Evolutionary conservation across 2,113 vertebrate species (phyloP).

Genomic region (Pollimyrus isidori): DNA sequence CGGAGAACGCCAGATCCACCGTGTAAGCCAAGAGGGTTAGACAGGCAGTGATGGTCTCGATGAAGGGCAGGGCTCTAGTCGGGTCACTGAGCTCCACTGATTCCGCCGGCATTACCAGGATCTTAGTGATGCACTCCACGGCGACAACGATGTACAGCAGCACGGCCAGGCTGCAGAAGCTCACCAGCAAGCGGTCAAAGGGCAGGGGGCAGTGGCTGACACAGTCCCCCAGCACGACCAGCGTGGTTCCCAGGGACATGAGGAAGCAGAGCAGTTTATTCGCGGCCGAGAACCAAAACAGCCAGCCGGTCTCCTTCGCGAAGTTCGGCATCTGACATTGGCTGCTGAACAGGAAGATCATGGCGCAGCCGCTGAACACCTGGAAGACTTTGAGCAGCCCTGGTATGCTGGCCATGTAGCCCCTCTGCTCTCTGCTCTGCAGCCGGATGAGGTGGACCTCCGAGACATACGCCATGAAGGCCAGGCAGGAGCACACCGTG

Average conservation of each 20-base stretch:
- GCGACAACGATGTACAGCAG: conserved; percentile 51
- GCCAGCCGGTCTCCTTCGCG: conserved; percentile 21
- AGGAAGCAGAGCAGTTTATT: conserved; percentile 45
- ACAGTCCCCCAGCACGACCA: conserved; percentile 56
- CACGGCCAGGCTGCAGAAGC: conserved; percentile 50
- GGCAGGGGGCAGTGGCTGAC: conserved; percentile 51
- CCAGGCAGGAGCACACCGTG: conserved; percentile 43
- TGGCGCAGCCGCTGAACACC: conserved; percentile 50
- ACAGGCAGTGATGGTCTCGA: conserved; percentile 43
- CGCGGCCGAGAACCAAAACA: conserved; percentile 25
- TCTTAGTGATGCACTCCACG: conserved; percentile 44
- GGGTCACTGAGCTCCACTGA: accelerated
- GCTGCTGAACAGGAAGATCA: conserved; percentile 39
- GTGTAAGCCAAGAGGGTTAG: conserved; percentile 59
- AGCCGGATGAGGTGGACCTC: conserved; percentile 47
- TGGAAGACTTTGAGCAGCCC: conserved; percentile 61
- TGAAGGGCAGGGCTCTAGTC: neutral
- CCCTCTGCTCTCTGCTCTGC: conserved; percentile 45
- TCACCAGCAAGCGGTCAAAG: conserved; percentile 51
- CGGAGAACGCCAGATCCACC: conserved; percentile 58
- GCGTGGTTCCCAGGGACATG: conserved; percentile 45
- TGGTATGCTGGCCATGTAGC: conserved; percentile 60
- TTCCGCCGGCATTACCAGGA: conserved; percentile 12
- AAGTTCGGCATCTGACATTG: neutral
- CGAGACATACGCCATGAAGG: conserved; percentile 46